Conservation (phyloP, 2,888 invertebrate species). For the Anoncus sp. region DNA sequence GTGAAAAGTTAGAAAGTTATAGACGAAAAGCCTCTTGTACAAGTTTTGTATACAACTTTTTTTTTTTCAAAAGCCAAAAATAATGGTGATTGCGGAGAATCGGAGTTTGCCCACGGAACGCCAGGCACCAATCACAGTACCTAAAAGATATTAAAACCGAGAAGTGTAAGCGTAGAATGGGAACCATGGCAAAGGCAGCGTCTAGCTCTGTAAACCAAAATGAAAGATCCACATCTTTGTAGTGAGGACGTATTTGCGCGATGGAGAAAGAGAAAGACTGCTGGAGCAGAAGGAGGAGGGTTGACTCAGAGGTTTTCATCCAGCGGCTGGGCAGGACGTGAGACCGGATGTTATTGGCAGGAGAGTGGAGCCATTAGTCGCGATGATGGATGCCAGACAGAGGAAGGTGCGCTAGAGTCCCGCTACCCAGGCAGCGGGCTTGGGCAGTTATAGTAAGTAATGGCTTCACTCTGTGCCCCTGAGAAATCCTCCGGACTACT, state of each 20-base stretch:
- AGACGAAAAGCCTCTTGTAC: no score
- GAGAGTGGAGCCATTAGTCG: slow-evolving; percentile 82
- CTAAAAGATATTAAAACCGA: not conserved
- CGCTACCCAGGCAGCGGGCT: slow-evolving; percentile 70
- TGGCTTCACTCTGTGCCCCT: slow-evolving; percentile 81
- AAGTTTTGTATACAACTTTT: no score
- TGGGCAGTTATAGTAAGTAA: slow-evolving; percentile 83
- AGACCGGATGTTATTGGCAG: slow-evolving; percentile 83
- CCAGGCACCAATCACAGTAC: not conserved
- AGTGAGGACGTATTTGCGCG: slow-evolving; percentile 5
- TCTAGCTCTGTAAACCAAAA: not conserved
- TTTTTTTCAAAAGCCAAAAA: no score
- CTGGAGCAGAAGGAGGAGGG: slow-evolving; percentile 43
- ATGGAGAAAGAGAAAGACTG: slow-evolving; percentile 48
- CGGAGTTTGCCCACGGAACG: not conserved
- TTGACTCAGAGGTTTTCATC: slow-evolving; percentile 60
- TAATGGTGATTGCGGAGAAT: not conserved
- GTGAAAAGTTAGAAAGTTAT: no score
- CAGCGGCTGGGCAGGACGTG: slow-evolving; percentile 65
- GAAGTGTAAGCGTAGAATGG: not conserved
- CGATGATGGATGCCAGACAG: slow-evolving; percentile 83
- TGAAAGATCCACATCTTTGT: slow-evolving; percentile 6
- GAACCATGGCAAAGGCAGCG: not conserved
- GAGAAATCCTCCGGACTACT: slow-evolving; percentile 78
- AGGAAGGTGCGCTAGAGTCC: slow-evolving; percentile 76